Evolutionary conservation across 2,113 vertebrate species (phyloP).

Genomic region (Microcebus jonahi): DNA sequence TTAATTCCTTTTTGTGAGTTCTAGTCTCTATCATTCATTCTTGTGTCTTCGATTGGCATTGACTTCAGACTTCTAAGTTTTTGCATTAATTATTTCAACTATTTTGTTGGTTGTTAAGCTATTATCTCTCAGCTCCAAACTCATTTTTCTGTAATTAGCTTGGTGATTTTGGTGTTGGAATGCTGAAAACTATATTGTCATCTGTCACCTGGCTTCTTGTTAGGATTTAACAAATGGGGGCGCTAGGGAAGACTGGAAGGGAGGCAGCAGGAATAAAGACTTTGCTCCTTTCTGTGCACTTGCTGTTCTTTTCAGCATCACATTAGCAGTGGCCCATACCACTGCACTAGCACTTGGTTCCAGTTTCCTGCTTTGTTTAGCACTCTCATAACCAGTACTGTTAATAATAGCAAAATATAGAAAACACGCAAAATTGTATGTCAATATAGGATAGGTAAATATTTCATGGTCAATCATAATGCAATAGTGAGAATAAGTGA

Average conservation of each 20-base stretch:
- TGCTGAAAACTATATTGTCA: background rate
- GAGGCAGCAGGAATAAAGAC: background rate
- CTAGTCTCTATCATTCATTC: background rate
- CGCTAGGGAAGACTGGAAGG: fast-evolving
- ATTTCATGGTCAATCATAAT: background rate
- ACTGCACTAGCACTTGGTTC: background rate
- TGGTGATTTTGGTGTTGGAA: background rate
- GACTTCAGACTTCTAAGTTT: background rate
- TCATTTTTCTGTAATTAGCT: background rate
- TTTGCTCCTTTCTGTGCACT: background rate
- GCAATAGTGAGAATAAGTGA: background rate
- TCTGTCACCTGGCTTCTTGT: background rate
- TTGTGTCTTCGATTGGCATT: background rate
- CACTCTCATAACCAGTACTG: background rate
- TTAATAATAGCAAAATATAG: background rate
- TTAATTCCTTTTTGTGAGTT: background rate
- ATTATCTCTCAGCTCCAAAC: background rate
- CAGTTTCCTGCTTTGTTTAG: background rate
- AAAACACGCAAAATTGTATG: background rate
- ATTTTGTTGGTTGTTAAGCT: background rate
- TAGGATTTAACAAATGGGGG: background rate
- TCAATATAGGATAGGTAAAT: background rate
- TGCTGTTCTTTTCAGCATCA: background rate
- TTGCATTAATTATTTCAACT: background rate
- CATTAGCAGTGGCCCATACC: background rate